These are phyloP conservation scores for Lepidothrix coronata DNA, from an alignment of 2,113 vertebrate species.

Conservation along the genomic window DNA sequence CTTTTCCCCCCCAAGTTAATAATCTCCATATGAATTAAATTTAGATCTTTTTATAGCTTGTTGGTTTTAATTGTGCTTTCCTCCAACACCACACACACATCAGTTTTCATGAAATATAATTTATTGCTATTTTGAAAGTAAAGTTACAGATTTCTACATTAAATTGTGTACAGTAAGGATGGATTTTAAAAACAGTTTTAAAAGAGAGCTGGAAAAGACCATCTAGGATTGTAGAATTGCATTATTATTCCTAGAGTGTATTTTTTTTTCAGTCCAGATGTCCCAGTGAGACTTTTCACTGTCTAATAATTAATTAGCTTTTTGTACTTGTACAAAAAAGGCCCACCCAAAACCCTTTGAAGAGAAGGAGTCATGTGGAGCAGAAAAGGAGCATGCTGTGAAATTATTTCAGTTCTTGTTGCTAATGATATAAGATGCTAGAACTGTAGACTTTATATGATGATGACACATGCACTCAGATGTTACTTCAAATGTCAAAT, in stretches of 20 bases:
- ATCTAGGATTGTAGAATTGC: neutral
- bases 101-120: neutral
- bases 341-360: neutral
- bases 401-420: neutral
- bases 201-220: neutral
- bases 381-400: slow-evolving; percentile 12
- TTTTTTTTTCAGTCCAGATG: neutral
- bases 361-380: slow-evolving; percentile 2
- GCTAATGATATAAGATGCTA: neutral
- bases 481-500: slow-evolving; percentile 11
- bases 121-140: neutral
- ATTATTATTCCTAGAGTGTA: neutral
- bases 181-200: neutral
- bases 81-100: neutral
- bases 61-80: neutral
- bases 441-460: neutral
- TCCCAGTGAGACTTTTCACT: neutral
- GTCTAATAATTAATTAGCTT: slow-evolving; percentile 54
- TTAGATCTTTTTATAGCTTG: neutral
- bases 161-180: neutral
- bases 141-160: neutral
- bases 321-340: slow-evolving; percentile 8
- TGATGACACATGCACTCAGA: neutral
- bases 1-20: neutral
- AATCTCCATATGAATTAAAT: neutral